These are phyloP conservation scores for Apoda limacodes DNA, from an alignment of 2,888 invertebrate species.

Conservation along the genomic window DNA sequence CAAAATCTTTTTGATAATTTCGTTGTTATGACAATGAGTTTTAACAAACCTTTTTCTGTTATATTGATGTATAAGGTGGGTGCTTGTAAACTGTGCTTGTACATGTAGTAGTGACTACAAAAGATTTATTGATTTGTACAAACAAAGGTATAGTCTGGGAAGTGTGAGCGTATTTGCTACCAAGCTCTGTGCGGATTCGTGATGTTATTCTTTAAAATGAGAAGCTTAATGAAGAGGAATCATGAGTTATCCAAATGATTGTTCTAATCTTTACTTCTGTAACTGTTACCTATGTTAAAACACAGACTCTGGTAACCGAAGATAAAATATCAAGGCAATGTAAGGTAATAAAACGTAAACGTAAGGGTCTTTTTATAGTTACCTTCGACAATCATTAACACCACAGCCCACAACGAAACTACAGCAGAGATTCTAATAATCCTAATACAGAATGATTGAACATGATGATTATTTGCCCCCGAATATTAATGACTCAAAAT, in stretches of 20 bases:
- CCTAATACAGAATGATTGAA: no score
- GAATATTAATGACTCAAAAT: no score
- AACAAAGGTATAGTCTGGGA: slow-evolving; percentile 51
- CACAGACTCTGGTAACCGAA: slow-evolving; percentile 21
- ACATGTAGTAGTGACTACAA: slow-evolving; percentile 45
- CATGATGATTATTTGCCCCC: no score
- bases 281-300: background rate
- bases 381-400: slow-evolving; percentile 25
- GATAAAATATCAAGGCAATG: slow-evolving; percentile 4
- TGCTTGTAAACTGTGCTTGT: slow-evolving; percentile 53
- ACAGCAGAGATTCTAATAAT: no score
- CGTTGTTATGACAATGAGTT: no score
- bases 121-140: slow-evolving; percentile 47
- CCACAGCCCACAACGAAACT: slow-evolving; percentile 17
- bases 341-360: slow-evolving; percentile 15
- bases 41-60: no score
- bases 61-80: slow-evolving; percentile 54
- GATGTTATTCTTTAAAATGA: slow-evolving; percentile 19
- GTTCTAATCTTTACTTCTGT: background rate
- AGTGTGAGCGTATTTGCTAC: slow-evolving; percentile 66
- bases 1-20: no score
- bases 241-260: background rate
- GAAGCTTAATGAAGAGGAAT: background rate
- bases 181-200: slow-evolving; percentile 62
- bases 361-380: slow-evolving; percentile 26